Percentiles rank a stretch among this genome's conserved stretches.
Evolutionary conservation across 2,113 vertebrate genomes (phyloP).

Genomic region (Lamprotornis superbus): DNA sequence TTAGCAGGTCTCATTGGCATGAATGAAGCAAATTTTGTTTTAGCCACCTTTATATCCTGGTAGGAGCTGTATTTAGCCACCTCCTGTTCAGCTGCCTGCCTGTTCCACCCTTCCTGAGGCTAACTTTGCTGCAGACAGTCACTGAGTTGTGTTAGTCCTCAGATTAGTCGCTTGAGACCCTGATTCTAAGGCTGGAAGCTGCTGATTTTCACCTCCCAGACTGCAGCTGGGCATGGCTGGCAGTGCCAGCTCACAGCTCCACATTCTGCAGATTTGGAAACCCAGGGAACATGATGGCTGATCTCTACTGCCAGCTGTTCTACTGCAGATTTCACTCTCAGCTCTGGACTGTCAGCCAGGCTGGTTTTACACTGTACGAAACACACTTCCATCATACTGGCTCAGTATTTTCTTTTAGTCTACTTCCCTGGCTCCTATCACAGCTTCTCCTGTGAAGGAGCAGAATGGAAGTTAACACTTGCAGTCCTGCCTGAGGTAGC

Average conservation of each 20-base stretch:
- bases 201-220: background rate
- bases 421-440: background rate
- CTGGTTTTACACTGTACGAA: background rate
- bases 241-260: background rate
- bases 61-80: background rate
- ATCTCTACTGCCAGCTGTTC: background rate
- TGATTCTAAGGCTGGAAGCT: background rate
- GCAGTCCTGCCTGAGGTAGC: background rate
- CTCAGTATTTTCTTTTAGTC: background rate
- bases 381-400: background rate
- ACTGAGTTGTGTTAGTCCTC: background rate
- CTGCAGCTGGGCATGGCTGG: background rate
- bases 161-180: background rate
- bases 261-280: background rate
- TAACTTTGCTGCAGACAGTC: background rate
- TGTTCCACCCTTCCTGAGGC: background rate
- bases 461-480: background rate
- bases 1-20: background rate
- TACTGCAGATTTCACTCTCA: background rate
- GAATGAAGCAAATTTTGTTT: background rate
- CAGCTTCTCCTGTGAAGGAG: background rate
- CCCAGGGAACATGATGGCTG: accelerated
- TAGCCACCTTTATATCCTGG: background rate
- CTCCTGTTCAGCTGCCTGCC: background rate
- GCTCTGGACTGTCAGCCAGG: background rate